Evolutionary conservation across 2,113 vertebrate species (phyloP).

Genomic region (Arvicanthis niloticus): DNA sequence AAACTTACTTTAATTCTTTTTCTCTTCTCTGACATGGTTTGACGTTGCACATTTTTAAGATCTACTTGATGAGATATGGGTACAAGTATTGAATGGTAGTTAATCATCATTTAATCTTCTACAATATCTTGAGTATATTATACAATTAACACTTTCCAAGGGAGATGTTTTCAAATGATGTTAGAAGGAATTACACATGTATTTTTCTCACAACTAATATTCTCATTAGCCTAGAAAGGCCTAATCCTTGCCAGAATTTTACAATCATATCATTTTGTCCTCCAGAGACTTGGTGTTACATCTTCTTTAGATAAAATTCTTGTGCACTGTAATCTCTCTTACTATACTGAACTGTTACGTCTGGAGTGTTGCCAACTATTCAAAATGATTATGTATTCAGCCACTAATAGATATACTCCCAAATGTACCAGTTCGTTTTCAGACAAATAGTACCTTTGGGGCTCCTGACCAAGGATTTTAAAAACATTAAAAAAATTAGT

Average conservation of each 20-base stretch:
- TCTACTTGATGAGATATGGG: not conserved
- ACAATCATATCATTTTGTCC: not conserved
- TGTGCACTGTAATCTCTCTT: not conserved
- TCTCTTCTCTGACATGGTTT: not conserved
- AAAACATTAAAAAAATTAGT: constrained; percentile 10
- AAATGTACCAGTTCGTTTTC: not conserved
- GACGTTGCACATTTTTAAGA: not conserved
- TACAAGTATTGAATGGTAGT: not conserved
- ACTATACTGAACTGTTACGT: constrained; percentile 60
- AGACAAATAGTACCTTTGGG: not conserved
- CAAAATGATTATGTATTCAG: constrained; percentile 19
- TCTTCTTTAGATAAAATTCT: constrained; percentile 56
- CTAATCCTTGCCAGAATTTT: not conserved
- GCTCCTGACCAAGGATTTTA: not conserved
- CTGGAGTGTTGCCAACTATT: constrained; percentile 42
- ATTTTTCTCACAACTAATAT: not conserved
- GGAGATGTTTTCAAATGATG: not conserved
- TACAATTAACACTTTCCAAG: not conserved
- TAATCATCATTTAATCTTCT: constrained; percentile 39
- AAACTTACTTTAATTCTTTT: not conserved
- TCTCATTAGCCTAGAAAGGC: not conserved
- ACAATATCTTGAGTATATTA: not conserved
- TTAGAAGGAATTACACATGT: not conserved
- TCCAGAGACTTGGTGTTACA: constrained; percentile 49
- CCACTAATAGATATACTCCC: not conserved